These are phyloP conservation scores for Plumapathes pennacea DNA, from an alignment of 92 coral and sea anemone species.

Conservation along the genomic window DNA sequence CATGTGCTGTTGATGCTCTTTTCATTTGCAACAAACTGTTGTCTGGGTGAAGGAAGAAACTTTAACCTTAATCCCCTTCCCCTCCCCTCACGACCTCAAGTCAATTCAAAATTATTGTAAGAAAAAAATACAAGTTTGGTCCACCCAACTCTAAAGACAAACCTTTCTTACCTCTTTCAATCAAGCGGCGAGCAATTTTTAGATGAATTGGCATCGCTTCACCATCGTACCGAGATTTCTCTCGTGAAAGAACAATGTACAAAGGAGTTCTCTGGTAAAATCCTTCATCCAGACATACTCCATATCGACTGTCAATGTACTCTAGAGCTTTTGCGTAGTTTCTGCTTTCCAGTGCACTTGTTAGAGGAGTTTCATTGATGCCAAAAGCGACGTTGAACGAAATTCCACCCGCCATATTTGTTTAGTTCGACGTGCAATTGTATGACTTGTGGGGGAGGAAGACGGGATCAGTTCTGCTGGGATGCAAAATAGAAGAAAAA, in stretches of 20 bases:
- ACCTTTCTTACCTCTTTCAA: slow-evolving; percentile 64
- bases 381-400: slow-evolving; percentile 79
- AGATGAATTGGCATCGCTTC: slow-evolving; percentile 76
- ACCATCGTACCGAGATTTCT: slow-evolving; percentile 62
- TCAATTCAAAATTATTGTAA: too few relatives aligned
- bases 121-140: too few relatives aligned
- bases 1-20: too few relatives aligned
- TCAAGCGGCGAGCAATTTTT: slow-evolving; percentile 67
- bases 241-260: slow-evolving; percentile 80
- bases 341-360: slow-evolving; percentile 68
- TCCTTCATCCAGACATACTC: slow-evolving; percentile 77
- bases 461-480: too few relatives aligned
- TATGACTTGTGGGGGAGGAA: too few relatives aligned
- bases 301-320: slow-evolving; percentile 65
- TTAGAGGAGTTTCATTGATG: slow-evolving; percentile 74
- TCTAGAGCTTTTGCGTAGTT: slow-evolving; percentile 72
- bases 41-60: too few relatives aligned
- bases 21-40: too few relatives aligned
- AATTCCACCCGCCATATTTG: slow-evolving; percentile 68
- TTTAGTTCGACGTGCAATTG: background rate
- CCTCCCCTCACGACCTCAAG: too few relatives aligned
- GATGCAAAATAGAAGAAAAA: too few relatives aligned
- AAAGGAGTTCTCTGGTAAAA: slow-evolving; percentile 76
- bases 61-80: too few relatives aligned
- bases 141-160: background rate